These are phyloP conservation scores for Cheumatopsyche charites DNA, from an alignment of 1,140 invertebrate species.

Conservation along the genomic window DNA sequence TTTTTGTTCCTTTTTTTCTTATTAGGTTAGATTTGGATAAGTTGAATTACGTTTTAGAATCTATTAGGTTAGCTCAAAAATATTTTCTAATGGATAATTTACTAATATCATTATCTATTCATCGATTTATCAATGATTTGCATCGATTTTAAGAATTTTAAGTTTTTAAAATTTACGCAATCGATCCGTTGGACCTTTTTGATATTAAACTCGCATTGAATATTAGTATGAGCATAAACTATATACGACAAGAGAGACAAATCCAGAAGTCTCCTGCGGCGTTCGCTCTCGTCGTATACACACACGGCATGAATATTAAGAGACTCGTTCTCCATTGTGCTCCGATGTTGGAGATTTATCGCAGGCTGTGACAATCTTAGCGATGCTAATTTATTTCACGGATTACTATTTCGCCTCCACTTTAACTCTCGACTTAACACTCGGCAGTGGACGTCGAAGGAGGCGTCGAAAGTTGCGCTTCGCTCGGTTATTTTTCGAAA, in stretches of 20 bases:
- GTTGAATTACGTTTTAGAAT: too few species aligned
- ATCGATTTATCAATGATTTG: too few species aligned
- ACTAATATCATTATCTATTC: too few species aligned
- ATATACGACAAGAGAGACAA: slow-evolving; percentile 10
- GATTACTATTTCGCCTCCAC: slow-evolving; percentile 19
- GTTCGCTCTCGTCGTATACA: slow-evolving; percentile 1
- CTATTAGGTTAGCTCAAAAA: too few species aligned
- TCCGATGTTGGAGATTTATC: slow-evolving; percentile 16
- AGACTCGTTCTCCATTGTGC: slow-evolving; percentile 9
- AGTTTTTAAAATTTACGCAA: too few species aligned
- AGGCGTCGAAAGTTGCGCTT: not conserved
- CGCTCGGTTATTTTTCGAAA: not conserved
- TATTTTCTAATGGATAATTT: too few species aligned
- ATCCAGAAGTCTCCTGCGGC: slow-evolving; percentile 30
- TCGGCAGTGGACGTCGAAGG: not conserved
- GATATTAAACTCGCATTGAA: too few species aligned
- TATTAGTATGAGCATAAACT: too few species aligned
- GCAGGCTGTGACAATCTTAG: slow-evolving; percentile 27
- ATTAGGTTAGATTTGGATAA: too few species aligned
- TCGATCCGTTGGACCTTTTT: too few species aligned
- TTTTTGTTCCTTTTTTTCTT: too few species aligned
- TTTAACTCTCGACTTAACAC: not conserved
- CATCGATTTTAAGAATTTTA: too few species aligned
- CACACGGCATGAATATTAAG: slow-evolving; percentile 23
- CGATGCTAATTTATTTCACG: slow-evolving; percentile 37